Base-by-base conservation (phyloP, 1,140 invertebrate species). In the Sitodiplosis mosellana region DNA sequence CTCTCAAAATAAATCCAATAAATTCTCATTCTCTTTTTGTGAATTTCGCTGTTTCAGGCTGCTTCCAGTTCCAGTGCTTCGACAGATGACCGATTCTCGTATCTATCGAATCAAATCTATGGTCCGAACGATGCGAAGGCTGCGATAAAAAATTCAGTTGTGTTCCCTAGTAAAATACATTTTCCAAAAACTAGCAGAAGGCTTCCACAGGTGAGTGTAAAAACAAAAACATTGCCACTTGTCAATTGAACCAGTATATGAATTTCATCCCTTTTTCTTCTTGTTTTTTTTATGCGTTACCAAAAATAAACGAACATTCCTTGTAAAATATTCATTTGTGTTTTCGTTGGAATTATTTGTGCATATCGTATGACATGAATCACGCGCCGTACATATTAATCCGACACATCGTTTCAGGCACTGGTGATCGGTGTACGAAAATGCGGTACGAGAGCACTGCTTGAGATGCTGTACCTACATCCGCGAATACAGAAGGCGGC, bases 401-500 rank as follows among this genome's bases (percentile, higher is more conserved):
- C n/a, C n/a, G n/a, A n/a, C n/a, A 10, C 27, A 27, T 27, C 27
- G 27, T 27, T 27, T 27, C 74, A 89, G 73, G 87, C 87, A 10
- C 80, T 96, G 52, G 94, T 96, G 55, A 83, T 95, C 54, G 89
- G 91, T 34, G 89, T 91, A 27, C 74, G 91, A 52, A 96, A 96
- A 66, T 90, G 89, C 59, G 91, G 91, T 20, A 96, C 91, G 0
- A 68, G 90, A 34, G 91, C 91, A 2, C 70, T 96, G 1, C 75
- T 96, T 21, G 91, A 95, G 68, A 94, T 94, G 84, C 73, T 96
- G 20, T 87, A 87, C 59, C 71, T 94, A 8, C 91, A 96, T 68
- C 88, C 89, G 11, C 77, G 85, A 67, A 81, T 95, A 33, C 87
- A 89, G 63, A 92, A 91, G 59, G 87, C 88, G 5, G 84, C 86